Percentiles rank a stretch among this genome's conserved stretches.
phyloP scores from a whole-genome alignment of 2,888 invertebrate species.

The Hypsopygia costalis region DNA sequence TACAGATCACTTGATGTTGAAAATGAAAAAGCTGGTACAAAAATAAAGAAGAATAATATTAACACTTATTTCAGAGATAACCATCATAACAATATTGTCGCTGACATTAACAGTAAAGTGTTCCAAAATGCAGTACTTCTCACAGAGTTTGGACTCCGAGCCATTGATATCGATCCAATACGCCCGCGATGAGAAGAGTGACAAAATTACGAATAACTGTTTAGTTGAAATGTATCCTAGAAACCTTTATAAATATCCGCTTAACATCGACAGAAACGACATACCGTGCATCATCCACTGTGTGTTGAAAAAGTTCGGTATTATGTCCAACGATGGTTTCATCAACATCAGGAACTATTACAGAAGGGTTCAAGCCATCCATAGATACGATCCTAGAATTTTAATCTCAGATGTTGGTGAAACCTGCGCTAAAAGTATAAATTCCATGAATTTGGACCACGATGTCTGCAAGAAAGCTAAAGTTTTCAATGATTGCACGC shows the following conservation, averaged over 20 bases:
- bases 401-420: constrained; percentile 72
- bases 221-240: constrained; percentile 68
- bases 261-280: constrained; percentile 62
- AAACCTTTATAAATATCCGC: constrained; percentile 63
- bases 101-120: constrained; percentile 38
- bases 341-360: constrained; percentile 70
- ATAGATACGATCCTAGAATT: constrained; percentile 66
- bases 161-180: constrained; percentile 63
- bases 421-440: constrained; percentile 68
- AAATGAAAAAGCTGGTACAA: too few relatives aligned
- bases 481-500: constrained; percentile 72
- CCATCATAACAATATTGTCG: constrained; percentile 34
- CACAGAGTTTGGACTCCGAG: constrained; percentile 57
- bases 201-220: constrained; percentile 57
- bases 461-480: constrained; percentile 73
- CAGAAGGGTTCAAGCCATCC: constrained; percentile 63
- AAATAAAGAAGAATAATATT: too few relatives aligned
- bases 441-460: constrained; percentile 67
- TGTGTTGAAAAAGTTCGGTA: constrained; percentile 69
- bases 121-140: constrained; percentile 51
- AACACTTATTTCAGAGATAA: constrained; percentile 50
- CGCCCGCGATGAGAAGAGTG: constrained; percentile 62
- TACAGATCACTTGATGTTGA: too few relatives aligned
- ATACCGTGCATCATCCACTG: constrained; percentile 72
- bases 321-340: constrained; percentile 65